phyloP scores from a whole-genome alignment of 2,888 invertebrate genomes.

The Chalcosyrphus nemorum region DNA sequence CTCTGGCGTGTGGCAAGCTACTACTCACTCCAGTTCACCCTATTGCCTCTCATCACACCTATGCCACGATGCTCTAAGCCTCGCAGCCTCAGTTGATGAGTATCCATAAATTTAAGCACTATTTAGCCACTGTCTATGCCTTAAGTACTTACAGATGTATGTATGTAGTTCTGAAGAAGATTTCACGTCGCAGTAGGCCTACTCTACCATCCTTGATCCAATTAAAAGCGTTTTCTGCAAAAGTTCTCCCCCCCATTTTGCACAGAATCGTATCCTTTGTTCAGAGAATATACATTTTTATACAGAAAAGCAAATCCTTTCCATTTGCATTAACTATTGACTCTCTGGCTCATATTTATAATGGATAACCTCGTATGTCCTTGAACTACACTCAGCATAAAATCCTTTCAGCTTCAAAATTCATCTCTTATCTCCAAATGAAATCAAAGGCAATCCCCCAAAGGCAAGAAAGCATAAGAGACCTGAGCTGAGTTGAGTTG shows the following conservation, averaged over 20 bases:
- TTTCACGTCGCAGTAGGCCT: not conserved
- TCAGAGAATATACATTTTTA: constrained; percentile 14
- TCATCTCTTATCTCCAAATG: constrained; percentile 72
- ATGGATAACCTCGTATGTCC: constrained; percentile 53
- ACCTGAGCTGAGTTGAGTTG: too few species aligned
- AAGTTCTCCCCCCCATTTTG: not conserved
- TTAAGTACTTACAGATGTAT: not conserved
- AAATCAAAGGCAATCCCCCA: constrained; percentile 71
- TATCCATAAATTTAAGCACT: too few species aligned
- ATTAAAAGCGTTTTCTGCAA: not conserved
- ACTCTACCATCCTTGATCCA: not conserved
- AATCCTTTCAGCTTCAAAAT: constrained; percentile 39
- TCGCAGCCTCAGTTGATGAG: too few species aligned
- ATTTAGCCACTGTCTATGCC: too few species aligned
- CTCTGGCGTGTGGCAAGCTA: too few species aligned
- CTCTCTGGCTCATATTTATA: constrained; percentile 54
- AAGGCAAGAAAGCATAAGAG: constrained; percentile 26
- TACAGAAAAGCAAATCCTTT: constrained; percentile 21
- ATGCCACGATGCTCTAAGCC: too few species aligned
- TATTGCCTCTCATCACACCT: too few species aligned
- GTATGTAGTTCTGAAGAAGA: too few species aligned
- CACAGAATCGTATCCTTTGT: not conserved
- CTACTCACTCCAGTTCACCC: too few species aligned
- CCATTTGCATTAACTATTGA: constrained; percentile 56
- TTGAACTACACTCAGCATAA: constrained; percentile 65